phyloP scores from a whole-genome alignment of 2,888 invertebrate species.

The Cryptocephalus primarius region DNA sequence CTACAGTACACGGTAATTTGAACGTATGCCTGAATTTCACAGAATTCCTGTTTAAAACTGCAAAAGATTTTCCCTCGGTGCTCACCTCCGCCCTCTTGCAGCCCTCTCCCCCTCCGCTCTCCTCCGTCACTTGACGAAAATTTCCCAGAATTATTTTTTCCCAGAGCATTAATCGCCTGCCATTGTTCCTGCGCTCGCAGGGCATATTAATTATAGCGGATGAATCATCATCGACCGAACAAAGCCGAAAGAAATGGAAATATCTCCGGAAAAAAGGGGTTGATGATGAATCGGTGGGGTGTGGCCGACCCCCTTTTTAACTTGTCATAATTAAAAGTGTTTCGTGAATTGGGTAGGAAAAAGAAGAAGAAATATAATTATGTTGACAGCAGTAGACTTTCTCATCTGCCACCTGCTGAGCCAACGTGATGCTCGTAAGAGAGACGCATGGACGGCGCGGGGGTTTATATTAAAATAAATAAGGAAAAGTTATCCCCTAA shows the following conservation, averaged over 20 bases:
- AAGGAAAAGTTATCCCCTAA: too few relatives aligned
- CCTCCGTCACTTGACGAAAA: too few relatives aligned
- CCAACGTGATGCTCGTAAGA: conserved; percentile 5
- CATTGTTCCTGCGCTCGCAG: conserved; percentile 1
- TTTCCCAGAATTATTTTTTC: too few relatives aligned
- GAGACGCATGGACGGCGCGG: too few relatives aligned
- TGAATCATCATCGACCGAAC: conserved; percentile 12
- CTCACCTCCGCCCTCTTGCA: too few relatives aligned
- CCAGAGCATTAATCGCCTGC: too few relatives aligned
- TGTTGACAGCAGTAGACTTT: conserved; percentile 30
- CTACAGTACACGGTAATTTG: too few relatives aligned
- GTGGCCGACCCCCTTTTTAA: conserved; percentile 25
- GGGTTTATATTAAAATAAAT: too few relatives aligned
- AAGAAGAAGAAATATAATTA: conserved; percentile 32
- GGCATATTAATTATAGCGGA: conserved; percentile 13
- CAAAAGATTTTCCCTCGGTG: too few relatives aligned
- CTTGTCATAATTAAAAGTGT: conserved; percentile 31
- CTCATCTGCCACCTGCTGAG: conserved; percentile 31
- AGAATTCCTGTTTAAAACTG: too few relatives aligned
- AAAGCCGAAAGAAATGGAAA: conserved; percentile 12
- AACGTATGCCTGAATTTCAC: too few relatives aligned
- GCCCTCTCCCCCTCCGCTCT: too few relatives aligned
- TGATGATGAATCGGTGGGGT: conserved; percentile 7
- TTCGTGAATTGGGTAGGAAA: conserved; percentile 22
- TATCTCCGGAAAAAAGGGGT: conserved; percentile 8